Evolutionary conservation across 2,888 invertebrate species (phyloP).

Genomic region (Nipponacmea schrenckii): DNA sequence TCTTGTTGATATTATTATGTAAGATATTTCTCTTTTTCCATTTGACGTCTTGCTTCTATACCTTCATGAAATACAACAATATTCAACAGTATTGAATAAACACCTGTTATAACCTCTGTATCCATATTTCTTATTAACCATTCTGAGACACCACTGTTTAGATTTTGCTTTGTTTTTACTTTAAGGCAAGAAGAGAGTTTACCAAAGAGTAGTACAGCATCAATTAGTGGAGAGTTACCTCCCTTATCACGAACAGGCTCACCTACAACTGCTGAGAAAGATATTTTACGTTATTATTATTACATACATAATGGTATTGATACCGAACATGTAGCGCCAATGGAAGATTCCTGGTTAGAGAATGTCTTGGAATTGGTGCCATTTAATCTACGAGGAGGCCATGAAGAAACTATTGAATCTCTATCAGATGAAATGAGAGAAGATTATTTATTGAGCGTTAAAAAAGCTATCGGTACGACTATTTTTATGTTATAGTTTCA

Average conservation of each 20-base stretch:
- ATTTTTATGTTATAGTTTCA: not conserved
- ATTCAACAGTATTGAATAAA: not conserved
- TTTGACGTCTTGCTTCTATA: not conserved
- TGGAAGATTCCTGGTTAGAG: constrained; percentile 79
- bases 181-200: constrained; percentile 63
- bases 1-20: constrained; percentile 80
- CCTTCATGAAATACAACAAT: not conserved
- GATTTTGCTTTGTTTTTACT: not conserved
- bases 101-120: not conserved
- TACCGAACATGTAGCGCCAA: constrained; percentile 86
- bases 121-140: too few species aligned
- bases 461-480: constrained; percentile 77
- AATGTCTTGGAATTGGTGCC: constrained; percentile 68
- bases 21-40: constrained; percentile 36
- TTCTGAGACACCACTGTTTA: too few species aligned
- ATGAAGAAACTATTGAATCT: constrained; percentile 65
- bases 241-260: constrained; percentile 58
- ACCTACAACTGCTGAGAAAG: constrained; percentile 65
- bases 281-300: constrained; percentile 81
- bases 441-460: constrained; percentile 87
- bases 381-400: constrained; percentile 59
- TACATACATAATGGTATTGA: constrained; percentile 91
- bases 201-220: constrained; percentile 49
- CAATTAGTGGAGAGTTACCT: constrained; percentile 54
- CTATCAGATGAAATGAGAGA: constrained; percentile 84